A percentile compares a stretch with the other conserved stretches of the same genome.
phyloP scores from a whole-genome alignment of 2,113 vertebrate species.

The Tragulus kanchil region DNA sequence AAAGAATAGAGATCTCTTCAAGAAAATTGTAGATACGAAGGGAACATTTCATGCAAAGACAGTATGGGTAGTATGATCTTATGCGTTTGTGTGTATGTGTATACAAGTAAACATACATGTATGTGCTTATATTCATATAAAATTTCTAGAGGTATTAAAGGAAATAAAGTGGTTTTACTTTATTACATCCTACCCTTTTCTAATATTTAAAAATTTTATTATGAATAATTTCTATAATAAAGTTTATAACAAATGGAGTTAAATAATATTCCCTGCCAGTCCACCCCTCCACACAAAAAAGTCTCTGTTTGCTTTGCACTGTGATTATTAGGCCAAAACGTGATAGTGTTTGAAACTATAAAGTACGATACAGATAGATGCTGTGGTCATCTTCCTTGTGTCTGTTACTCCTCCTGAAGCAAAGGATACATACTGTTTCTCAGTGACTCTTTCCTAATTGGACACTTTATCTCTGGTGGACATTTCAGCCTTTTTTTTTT shows the following conservation, averaged over 20 bases:
- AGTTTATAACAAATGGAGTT: neutral
- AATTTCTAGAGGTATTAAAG: constrained; percentile 41
- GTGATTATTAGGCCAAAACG: neutral
- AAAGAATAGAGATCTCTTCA: too few species aligned
- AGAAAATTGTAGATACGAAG: too few species aligned
- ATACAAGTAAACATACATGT: neutral
- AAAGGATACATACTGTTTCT: neutral
- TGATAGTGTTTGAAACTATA: neutral
- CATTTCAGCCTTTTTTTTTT: neutral
- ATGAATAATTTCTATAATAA: constrained; percentile 9
- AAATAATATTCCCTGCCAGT: neutral
- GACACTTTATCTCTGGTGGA: neutral
- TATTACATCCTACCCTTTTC: neutral
- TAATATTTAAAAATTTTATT: constrained; percentile 35
- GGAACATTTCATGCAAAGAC: too few species aligned
- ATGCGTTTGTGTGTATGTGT: neutral
- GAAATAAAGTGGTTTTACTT: neutral
- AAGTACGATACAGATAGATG: neutral
- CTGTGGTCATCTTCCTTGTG: neutral
- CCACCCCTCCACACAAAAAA: neutral
- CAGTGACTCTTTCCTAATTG: neutral
- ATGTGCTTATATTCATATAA: neutral
- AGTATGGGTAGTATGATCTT: neutral
- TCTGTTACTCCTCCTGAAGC: neutral
- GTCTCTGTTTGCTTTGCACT: neutral